Conservation (phyloP, 2,797 vertebrate genomes). For the Gymnothorax reevesii region DNA sequence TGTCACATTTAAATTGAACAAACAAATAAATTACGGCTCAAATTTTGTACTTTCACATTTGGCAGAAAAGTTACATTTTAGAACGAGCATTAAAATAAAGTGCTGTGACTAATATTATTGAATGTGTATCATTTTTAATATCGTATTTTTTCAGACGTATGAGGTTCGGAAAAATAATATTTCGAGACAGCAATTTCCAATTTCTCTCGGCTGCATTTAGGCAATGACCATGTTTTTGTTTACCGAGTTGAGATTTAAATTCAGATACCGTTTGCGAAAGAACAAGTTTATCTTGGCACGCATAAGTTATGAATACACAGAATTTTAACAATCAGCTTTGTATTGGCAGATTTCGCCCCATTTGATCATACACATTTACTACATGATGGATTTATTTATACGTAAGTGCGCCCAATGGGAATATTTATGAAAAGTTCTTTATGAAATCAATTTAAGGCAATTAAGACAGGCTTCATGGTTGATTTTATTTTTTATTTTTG, state of each 20-base stretch:
- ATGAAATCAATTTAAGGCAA: constrained; percentile 18
- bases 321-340: neutral
- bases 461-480: neutral
- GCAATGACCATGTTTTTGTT: neutral
- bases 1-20: neutral
- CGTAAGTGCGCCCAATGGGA: neutral
- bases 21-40: neutral
- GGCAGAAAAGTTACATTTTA: neutral
- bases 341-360: neutral
- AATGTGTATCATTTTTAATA: neutral
- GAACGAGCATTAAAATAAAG: neutral
- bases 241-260: neutral
- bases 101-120: neutral
- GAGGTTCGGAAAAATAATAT: neutral
- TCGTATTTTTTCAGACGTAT: neutral
- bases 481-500: constrained; percentile 18
- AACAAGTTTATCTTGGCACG: neutral
- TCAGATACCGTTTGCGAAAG: neutral
- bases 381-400: neutral
- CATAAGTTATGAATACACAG: neutral
- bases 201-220: neutral
- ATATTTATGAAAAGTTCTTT: constrained; percentile 12
- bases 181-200: neutral
- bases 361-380: neutral
- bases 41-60: neutral